A percentile compares a stretch with the other conserved stretches of the same genome.
phyloP scores from a whole-genome alignment of 2,113 vertebrate species.

The Nerophis ophidion region DNA sequence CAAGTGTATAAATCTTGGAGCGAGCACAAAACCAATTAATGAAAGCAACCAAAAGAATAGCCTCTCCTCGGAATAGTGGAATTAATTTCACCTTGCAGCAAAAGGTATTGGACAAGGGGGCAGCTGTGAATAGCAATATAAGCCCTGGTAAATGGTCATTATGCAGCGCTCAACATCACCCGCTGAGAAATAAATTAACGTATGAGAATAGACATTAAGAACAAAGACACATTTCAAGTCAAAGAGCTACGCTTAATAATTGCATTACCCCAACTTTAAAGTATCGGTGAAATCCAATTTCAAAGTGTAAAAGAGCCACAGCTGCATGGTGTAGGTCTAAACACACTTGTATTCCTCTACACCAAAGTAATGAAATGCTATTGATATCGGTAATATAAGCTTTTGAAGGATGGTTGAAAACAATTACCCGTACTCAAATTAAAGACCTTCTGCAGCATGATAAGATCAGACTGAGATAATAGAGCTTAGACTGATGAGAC shows the following conservation, averaged over 20 bases:
- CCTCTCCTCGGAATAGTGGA: not conserved
- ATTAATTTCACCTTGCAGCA: conserved; percentile 26
- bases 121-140: conserved; percentile 34
- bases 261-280: conserved; percentile 58
- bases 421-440: conserved; percentile 38
- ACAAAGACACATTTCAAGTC: conserved; percentile 59
- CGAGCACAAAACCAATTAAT: conserved; percentile 5
- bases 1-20: not conserved
- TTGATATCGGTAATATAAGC: conserved; percentile 44
- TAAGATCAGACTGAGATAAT: conserved; percentile 54
- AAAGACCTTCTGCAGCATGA: conserved; percentile 41
- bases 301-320: conserved; percentile 51
- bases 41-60: conserved; percentile 12
- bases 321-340: conserved; percentile 48
- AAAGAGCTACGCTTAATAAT: conserved; percentile 53
- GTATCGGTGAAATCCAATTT: conserved; percentile 60
- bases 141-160: conserved; percentile 42
- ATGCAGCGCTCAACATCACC: conserved; percentile 40
- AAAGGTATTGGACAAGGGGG: conserved; percentile 26
- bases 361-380: conserved; percentile 54
- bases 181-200: conserved; percentile 67
- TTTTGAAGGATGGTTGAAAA: conserved; percentile 58
- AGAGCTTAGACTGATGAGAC: conserved; percentile 56
- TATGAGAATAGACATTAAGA: conserved; percentile 50
- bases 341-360: conserved; percentile 40